Evolutionary conservation across 1,140 invertebrate genomes (phyloP), one percentile per base, ranked within the genome.

Genomic region (Solenopsis fugax): DNA sequence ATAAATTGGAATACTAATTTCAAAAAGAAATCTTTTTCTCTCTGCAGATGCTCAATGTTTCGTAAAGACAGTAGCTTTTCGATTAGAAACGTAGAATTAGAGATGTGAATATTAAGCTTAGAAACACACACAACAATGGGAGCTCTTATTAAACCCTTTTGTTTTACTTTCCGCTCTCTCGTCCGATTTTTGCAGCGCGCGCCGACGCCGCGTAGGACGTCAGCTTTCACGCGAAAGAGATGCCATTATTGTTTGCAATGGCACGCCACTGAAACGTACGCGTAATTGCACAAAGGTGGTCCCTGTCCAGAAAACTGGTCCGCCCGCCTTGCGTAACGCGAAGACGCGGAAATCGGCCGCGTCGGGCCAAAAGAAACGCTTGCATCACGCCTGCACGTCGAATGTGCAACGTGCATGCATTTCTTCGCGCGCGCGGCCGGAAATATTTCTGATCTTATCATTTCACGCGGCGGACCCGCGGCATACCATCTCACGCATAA

Each of bases 261-360:
- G 24, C 78, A 82, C 12, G 77, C 41, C 72, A 81, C 41, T 45
- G 77, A 13, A n/a, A 73, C 72, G 60, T 71, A 88, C 72, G 60
- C 56, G 71, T 73, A 89, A 89, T 87, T 73, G 76, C 58, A 87
- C 88, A 89, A 90, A 89, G 89, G 88, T 85, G 78, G 85, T 67
- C 71, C 58, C 56, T 88, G 89, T 90, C 81, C 89, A 90, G 89
- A 90, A 90, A 90, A 71, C 65, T 90, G 86, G 86, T 90, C 87
- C 89, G 75, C 81, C 89, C 62, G 73, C 3, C 54, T 90, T 90
- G 86, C 89, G 89, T 86, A 90, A 90, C 75, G 56, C 45, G 78
- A 90, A 90, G 89, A 90, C 80, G 89, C 89, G 86, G 89, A 88
- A 90, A 88, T 73, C 80, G 78, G 9, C 37, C 16, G 65, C 24